These are phyloP conservation scores for Pollenia angustigena DNA, from an alignment of 2,888 invertebrate species.

Conservation along the genomic window DNA sequence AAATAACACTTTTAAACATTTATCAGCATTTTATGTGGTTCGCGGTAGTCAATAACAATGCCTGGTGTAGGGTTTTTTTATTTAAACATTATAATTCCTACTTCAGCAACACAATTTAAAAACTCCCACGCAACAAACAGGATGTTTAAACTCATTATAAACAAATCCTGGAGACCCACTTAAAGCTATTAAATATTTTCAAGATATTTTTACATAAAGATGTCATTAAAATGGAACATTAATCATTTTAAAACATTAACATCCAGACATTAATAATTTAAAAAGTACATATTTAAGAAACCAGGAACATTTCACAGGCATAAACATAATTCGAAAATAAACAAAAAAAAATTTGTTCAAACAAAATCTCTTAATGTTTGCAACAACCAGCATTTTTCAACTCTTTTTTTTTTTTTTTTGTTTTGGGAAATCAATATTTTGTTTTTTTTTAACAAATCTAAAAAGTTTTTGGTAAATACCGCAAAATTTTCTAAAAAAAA, in stretches of 20 bases:
- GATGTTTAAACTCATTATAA: conserved; percentile 22
- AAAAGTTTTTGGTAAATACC: conserved; percentile 38
- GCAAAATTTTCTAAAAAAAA: conserved; percentile 32
- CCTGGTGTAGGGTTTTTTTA: no score
- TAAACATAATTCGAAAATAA: no score
- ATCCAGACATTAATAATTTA: neutral
- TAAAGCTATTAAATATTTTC: conserved; percentile 6
- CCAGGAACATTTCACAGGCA: neutral
- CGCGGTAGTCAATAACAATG: no score
- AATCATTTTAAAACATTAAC: conserved; percentile 10
- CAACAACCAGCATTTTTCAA: conserved; percentile 58
- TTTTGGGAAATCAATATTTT: neutral
- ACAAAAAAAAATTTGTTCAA: no score
- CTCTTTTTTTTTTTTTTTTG: conserved; percentile 24
- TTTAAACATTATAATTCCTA: no score
- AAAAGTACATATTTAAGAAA: neutral
- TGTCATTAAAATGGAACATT: conserved; percentile 31
- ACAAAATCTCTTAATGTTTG: neutral
- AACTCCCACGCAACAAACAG: conserved; percentile 18
- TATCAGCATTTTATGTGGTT: no score
- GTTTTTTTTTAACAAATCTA: conserved; percentile 16
- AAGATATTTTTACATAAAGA: neutral
- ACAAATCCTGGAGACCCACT: conserved; percentile 8
- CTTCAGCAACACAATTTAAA: no score
- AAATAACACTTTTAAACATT: no score